phyloP scores from a whole-genome alignment of 2,888 invertebrate species.

The Ophion ellenae region DNA sequence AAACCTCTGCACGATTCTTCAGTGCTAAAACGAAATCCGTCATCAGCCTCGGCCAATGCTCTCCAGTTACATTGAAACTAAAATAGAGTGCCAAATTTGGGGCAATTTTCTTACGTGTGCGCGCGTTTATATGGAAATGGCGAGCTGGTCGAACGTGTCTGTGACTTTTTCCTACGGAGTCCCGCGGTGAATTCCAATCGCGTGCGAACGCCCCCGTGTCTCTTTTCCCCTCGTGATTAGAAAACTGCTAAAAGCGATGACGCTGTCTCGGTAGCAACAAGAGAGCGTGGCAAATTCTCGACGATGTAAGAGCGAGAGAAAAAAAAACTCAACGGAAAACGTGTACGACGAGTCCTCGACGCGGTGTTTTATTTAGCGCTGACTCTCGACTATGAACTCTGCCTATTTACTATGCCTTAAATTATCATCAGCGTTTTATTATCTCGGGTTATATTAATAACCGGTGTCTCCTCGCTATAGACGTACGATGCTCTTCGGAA shows the following conservation, averaged over 20 bases:
- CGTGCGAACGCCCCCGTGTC: slow-evolving; percentile 36
- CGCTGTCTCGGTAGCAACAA: slow-evolving; percentile 53
- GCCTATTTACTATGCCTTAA: slow-evolving; percentile 17
- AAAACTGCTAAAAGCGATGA: slow-evolving; percentile 62
- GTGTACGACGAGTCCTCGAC: slow-evolving; percentile 16
- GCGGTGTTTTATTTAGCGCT: slow-evolving; percentile 65
- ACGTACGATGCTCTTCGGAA: not conserved
- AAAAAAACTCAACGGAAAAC: not conserved
- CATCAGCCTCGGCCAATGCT: not conserved
- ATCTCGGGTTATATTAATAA: not conserved
- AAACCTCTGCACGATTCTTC: not conserved
- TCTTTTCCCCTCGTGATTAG: slow-evolving; percentile 69
- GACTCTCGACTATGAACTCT: slow-evolving; percentile 46
- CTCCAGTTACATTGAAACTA: not conserved
- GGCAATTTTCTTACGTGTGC: not conserved
- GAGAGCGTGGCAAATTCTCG: slow-evolving; percentile 41
- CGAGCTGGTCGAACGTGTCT: slow-evolving; percentile 23
- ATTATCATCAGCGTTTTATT: slow-evolving; percentile 55
- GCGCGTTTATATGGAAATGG: slow-evolving; percentile 20
- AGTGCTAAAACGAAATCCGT: not conserved
- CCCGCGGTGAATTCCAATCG: slow-evolving; percentile 63
- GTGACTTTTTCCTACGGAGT: slow-evolving; percentile 10
- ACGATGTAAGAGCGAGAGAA: slow-evolving; percentile 17
- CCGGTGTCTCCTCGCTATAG: not conserved
- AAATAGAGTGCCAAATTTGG: not conserved